phyloP scores from a whole-genome alignment of 2,113 vertebrate genomes.

The Corythoichthys haematopterus region DNA sequence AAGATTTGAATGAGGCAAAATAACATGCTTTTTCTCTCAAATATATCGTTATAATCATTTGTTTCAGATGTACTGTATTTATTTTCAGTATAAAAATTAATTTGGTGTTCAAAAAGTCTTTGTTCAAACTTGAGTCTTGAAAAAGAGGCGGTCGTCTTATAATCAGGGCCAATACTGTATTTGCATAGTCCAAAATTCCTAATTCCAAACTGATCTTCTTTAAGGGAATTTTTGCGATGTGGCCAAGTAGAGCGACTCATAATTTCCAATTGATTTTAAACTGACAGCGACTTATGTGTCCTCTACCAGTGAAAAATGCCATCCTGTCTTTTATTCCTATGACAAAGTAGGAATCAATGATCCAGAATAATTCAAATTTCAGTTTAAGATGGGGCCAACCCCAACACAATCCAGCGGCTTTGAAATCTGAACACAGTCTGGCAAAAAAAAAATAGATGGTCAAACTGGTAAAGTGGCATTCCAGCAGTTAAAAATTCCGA shows the following conservation, averaged over 20 bases:
- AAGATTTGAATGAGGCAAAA: too few relatives aligned
- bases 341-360: not conserved
- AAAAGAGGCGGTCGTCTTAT: too few relatives aligned
- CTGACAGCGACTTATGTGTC: not conserved
- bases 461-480: not conserved
- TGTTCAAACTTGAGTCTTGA: too few relatives aligned
- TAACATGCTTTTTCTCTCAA: too few relatives aligned
- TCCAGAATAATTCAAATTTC: not conserved
- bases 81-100: too few relatives aligned
- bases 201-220: not conserved
- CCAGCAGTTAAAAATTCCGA: not conserved
- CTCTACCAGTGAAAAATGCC: not conserved
- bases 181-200: not conserved
- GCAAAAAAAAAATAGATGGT: not conserved
- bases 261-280: not conserved
- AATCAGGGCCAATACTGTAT: too few relatives aligned
- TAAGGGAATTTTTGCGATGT: not conserved
- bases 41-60: too few relatives aligned
- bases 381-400: too few relatives aligned
- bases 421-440: not conserved
- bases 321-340: not conserved
- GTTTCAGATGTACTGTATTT: too few relatives aligned
- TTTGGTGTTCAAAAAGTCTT: too few relatives aligned
- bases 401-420: not conserved
- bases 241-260: not conserved